Evolutionary conservation across 2,888 invertebrate species (phyloP).

Genomic region (Drosophila pseudotalamancana): DNA sequence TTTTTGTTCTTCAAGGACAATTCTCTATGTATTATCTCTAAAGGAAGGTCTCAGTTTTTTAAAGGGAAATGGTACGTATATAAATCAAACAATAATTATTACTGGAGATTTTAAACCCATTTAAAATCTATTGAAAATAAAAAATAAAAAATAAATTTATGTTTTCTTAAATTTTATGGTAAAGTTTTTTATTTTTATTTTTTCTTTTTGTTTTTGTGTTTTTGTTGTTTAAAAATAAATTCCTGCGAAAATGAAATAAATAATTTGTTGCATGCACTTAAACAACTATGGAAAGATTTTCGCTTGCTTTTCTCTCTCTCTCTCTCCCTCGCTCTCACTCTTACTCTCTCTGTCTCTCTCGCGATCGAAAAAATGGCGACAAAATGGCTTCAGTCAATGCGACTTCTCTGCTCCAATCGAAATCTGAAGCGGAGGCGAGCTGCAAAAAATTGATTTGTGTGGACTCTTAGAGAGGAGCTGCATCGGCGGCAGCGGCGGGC

Average conservation of each 20-base stretch:
- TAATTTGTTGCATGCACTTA: slow-evolving; percentile 76
- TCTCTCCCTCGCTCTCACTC: neutral
- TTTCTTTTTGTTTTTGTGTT: slow-evolving; percentile 15
- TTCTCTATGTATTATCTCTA: too few relatives aligned
- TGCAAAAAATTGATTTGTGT: slow-evolving; percentile 16
- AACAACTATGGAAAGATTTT: slow-evolving; percentile 60
- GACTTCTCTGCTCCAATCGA: slow-evolving; percentile 20
- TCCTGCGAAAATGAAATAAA: slow-evolving; percentile 77
- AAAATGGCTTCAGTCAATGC: slow-evolving; percentile 75
- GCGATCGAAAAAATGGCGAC: slow-evolving; percentile 57
- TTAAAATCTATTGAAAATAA: too few relatives aligned
- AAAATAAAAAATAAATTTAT: neutral
- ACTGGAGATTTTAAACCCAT: too few relatives aligned
- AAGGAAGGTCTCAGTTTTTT: too few relatives aligned
- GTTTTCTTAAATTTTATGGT: slow-evolving; percentile 15
- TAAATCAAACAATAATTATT: too few relatives aligned
- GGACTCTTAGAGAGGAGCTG: slow-evolving; percentile 41
- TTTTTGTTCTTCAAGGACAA: too few relatives aligned
- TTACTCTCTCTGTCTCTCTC: neutral
- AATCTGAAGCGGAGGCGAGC: slow-evolving; percentile 10
- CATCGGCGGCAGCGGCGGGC: slow-evolving; percentile 10
- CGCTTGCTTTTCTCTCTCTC: slow-evolving; percentile 16
- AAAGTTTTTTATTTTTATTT: too few relatives aligned
- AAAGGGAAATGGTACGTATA: too few relatives aligned
- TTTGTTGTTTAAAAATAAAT: slow-evolving; percentile 56